Conservation (phyloP, 2,113 vertebrate species). For the Malurus melanocephalus region DNA sequence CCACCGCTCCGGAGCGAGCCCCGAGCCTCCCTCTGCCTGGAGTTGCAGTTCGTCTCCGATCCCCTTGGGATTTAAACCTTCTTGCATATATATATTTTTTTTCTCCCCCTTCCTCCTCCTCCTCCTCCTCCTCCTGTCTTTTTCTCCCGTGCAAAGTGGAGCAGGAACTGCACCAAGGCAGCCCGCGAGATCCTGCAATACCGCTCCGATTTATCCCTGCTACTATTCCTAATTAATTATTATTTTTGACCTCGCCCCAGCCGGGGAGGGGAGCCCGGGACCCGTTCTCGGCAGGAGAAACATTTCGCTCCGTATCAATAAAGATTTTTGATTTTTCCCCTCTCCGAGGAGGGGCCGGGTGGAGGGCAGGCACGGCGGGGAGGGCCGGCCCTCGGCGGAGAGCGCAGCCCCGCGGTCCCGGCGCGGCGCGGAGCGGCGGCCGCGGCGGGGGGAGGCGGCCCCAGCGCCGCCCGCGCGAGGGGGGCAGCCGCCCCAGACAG, state of each 20-base stretch:
- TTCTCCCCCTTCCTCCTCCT: not conserved
- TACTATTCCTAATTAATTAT: conserved; percentile 15
- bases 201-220: conserved; percentile 7
- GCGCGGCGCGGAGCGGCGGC: too few relatives aligned
- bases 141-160: conserved; percentile 42
- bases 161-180: conserved; percentile 33
- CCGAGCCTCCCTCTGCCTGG: not conserved
- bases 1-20: conserved; percentile 6
- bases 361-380: too few relatives aligned
- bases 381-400: too few relatives aligned
- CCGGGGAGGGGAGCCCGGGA: not conserved
- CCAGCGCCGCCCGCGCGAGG: too few relatives aligned
- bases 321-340: too few relatives aligned
- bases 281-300: too few relatives aligned
- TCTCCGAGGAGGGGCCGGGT: too few relatives aligned
- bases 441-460: too few relatives aligned
- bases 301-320: too few relatives aligned
- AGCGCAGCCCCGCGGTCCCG: too few relatives aligned
- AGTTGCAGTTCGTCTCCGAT: conserved; percentile 43
- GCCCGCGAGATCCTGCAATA: conserved; percentile 28
- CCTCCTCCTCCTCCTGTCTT: not conserved
- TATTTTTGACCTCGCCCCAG: conserved; percentile 22
- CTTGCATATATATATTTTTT: not conserved
- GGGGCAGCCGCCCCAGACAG: too few relatives aligned
- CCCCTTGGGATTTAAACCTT: conserved; percentile 48